A percentile compares a stretch with the other conserved stretches of the same genome.
Evolutionary conservation across 2,113 vertebrate species (phyloP).

Genomic region (Ochotona curzoniae): DNA sequence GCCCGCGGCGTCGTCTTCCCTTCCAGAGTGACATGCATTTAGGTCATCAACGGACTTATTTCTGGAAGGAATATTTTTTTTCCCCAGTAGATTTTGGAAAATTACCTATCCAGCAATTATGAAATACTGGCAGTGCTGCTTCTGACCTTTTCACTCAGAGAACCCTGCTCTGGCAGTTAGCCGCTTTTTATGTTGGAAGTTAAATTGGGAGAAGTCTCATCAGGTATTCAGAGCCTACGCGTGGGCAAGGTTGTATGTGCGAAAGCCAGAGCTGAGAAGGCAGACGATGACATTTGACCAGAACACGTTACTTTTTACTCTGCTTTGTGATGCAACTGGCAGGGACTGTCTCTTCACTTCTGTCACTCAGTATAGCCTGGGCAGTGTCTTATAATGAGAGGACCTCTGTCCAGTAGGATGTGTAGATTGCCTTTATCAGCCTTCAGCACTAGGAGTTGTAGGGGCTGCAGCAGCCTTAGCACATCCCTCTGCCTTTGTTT

Average conservation of each 20-base stretch:
- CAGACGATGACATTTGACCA: background rate
- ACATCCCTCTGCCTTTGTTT: background rate
- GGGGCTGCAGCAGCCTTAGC: background rate
- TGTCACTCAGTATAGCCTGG: background rate
- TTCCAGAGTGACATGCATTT: background rate
- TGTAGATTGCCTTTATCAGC: background rate
- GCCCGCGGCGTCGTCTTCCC: background rate
- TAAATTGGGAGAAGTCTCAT: background rate
- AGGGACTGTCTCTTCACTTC: background rate
- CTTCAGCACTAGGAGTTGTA: background rate
- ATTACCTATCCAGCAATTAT: background rate
- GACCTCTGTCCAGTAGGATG: background rate
- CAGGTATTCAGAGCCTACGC: background rate
- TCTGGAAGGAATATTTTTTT: conserved; percentile 48
- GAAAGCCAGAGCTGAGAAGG: background rate
- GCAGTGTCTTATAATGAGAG: background rate
- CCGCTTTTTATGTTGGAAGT: background rate
- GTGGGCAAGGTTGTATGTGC: background rate
- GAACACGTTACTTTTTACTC: background rate
- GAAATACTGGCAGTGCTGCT: background rate
- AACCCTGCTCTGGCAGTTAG: background rate
- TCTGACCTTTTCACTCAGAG: conserved; percentile 54
- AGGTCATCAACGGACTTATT: background rate
- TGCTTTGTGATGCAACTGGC: background rate
- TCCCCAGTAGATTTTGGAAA: conserved; percentile 9